Base-by-base conservation (phyloP, 2,888 invertebrate genomes). In the Philaethria dido region DNA sequence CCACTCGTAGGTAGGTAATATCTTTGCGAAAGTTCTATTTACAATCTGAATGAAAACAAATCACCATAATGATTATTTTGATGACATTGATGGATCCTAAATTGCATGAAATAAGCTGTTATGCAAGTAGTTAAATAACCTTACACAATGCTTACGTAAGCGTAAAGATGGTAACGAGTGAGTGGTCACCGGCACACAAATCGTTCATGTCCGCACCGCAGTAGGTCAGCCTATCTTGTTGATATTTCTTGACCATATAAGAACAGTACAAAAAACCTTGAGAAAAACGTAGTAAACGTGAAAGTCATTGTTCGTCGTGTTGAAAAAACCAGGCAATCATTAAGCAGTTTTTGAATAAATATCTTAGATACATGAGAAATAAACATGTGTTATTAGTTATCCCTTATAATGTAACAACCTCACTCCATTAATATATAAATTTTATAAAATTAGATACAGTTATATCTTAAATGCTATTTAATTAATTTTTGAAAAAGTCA, bases 121-220 rank as follows among this genome's bases (percentile, higher is more conserved):
- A 77, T 77, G 76, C 77, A 82, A 84, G 77, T 74, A 74, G 71
- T 67, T 72, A 75, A 69, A 76, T 73, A 69, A 68, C 62, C 72
- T 88, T 86, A 79, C 78, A 80, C 80, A 88, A 89, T 71, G 72
- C 71, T 88, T 88, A 82, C 79, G 76, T 84, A 88, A 88, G 75
- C 20, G 44, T 60, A 57, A 73, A 78, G 75, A 76, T 75, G 74
- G 74, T 72, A 67, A 72, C 72, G 77, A 77, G 74, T 77, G 77
- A 79, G 73, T 78, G 78, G 78, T 77, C 75, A 73, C 74, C 74
- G 78, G 76, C 77, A 66, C 75, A 79, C 83, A 84, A 86, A 87
- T 85, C 80, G 80, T 78, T 70, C 66, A 72, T 74, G 78, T 77
- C 77, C 73, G 76, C 69, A 69, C 69, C 66, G 60, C 66, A 82